phyloP scores from a whole-genome alignment of 2,113 vertebrate genomes.

The Perca flavescens region DNA sequence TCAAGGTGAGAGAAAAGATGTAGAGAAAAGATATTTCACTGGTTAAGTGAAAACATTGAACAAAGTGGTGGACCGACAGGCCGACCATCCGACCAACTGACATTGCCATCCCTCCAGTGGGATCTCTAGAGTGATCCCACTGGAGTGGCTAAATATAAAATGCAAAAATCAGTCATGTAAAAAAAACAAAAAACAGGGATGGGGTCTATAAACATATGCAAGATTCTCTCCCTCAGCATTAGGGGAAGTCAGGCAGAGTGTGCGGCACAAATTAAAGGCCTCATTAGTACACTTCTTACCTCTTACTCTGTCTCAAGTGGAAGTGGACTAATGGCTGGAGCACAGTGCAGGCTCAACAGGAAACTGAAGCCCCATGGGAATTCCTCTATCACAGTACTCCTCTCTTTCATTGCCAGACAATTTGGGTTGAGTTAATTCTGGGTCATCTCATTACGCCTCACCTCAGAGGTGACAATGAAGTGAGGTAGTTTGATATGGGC shows the following conservation, averaged over 20 bases:
- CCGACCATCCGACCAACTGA: background rate
- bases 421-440: constrained; percentile 78
- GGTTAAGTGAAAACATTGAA: background rate
- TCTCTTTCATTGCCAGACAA: constrained; percentile 70
- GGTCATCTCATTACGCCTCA: constrained; percentile 76
- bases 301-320: constrained; percentile 55
- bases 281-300: constrained; percentile 57
- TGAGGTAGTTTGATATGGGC: constrained; percentile 22
- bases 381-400: constrained; percentile 40
- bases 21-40: background rate
- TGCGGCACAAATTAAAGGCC: constrained; percentile 60
- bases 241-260: constrained; percentile 10
- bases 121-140: background rate
- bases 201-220: constrained; percentile 25
- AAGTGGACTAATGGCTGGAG: constrained; percentile 58
- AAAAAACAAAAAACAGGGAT: background rate
- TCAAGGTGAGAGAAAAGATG: background rate
- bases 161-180: background rate
- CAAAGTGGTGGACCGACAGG: background rate
- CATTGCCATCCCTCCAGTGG: background rate
- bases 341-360: constrained; percentile 45
- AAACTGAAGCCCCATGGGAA: constrained; percentile 44
- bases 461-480: constrained; percentile 67
- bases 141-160: constrained; percentile 10
- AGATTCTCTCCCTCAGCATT: background rate